phyloP scores from a whole-genome alignment of 2,797 vertebrate species.

The Coilia nasus region DNA sequence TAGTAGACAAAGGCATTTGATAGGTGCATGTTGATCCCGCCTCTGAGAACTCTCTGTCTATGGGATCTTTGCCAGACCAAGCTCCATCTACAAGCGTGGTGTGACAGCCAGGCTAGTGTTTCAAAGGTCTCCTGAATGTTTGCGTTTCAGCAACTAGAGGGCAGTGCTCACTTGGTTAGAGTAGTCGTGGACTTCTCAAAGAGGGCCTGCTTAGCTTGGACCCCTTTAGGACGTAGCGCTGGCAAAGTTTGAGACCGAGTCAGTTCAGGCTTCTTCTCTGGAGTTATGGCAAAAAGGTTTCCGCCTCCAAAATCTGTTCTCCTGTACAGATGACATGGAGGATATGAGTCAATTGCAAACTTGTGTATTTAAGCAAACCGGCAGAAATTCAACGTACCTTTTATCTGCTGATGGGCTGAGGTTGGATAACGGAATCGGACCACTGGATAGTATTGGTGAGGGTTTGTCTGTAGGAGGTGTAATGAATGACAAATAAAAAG shows the following conservation, averaged over 20 bases:
- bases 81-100: too few species aligned
- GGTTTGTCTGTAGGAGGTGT: constrained; percentile 21
- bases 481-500: not conserved
- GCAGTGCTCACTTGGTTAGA: constrained; percentile 71
- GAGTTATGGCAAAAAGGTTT: constrained; percentile 39
- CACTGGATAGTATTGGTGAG: constrained; percentile 26
- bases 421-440: constrained; percentile 27
- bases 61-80: too few species aligned
- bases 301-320: constrained; percentile 8
- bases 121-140: not conserved
- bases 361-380: not conserved
- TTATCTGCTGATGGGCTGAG: constrained; percentile 26
- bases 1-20: too few species aligned
- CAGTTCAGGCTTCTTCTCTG: constrained; percentile 46
- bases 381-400: not conserved
- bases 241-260: constrained; percentile 84
- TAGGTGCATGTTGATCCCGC: too few species aligned
- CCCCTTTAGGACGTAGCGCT: constrained; percentile 63
- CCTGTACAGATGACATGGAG: not conserved
- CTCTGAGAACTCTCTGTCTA: too few species aligned
- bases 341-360: not conserved
- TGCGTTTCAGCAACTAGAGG: not conserved
- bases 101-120: not conserved
- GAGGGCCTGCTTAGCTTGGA: constrained; percentile 83
- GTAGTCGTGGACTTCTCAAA: constrained; percentile 87